phyloP scores from a whole-genome alignment of 2,797 vertebrate genomes.

The Perodicticus potto region DNA sequence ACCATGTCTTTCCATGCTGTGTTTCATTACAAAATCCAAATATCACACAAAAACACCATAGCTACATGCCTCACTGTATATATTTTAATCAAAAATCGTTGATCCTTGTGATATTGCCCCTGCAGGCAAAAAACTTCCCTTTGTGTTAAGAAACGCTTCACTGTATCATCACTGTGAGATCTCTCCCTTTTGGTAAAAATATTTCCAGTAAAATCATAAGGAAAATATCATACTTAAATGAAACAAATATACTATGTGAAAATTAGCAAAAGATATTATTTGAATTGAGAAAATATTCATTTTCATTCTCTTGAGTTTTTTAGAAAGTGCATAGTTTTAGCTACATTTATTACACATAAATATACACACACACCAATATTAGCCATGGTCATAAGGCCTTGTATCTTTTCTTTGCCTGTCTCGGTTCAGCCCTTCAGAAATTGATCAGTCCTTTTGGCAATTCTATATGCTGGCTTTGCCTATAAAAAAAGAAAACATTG shows the following conservation, averaged over 20 bases:
- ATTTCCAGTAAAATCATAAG: constrained; percentile 8
- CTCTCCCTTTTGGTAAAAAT: constrained; percentile 6
- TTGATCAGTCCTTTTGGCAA: background rate
- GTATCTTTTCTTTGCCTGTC: background rate
- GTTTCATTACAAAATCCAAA: constrained; percentile 73
- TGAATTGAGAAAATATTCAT: background rate
- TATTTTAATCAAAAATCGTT: constrained; percentile 76
- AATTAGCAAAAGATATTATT: constrained; percentile 33
- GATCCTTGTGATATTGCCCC: constrained; percentile 53
- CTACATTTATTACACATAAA: background rate
- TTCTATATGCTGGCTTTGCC: background rate
- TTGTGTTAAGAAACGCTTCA: constrained; percentile 58
- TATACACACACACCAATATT: too few relatives aligned
- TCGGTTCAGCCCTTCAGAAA: background rate
- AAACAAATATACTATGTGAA: background rate
- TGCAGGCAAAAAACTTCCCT: constrained; percentile 61
- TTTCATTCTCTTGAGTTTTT: background rate
- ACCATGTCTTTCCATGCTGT: too few relatives aligned
- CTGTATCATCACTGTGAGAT: background rate
- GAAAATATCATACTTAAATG: constrained; percentile 7
- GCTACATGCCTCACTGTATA: constrained; percentile 59
- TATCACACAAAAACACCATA: constrained; percentile 61
- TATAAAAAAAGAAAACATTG: background rate
- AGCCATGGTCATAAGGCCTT: background rate
- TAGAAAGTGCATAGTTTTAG: background rate